Evolutionary conservation across 2,888 invertebrate genomes (phyloP), one percentile per base, ranked within the genome.

Genomic region (Limnephilus auricula): DNA sequence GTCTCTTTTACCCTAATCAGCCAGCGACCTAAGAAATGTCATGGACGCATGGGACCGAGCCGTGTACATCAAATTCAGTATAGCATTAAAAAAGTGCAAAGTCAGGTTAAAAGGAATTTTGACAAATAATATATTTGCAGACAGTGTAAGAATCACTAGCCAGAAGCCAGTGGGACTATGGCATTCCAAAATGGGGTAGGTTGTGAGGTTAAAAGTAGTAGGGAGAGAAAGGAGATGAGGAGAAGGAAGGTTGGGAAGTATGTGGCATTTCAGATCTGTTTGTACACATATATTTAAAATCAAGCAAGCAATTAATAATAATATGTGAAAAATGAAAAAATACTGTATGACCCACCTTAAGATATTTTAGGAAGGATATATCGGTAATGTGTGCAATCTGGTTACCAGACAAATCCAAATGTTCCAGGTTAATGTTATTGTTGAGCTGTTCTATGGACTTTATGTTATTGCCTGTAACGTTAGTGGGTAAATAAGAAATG

Each of bases 361-460:
- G 96, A 94, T 96, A 97, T 94, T 97, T 97, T 94, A 99, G 95
- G 95, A 97, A 97, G 34, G 98, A 98, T 93, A 99, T 96, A 95
- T 99, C 99, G 93, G 98, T 97, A 92, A 99, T 96, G 94, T 97
- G 97, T 90, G 98, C 97, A 94, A 99, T 98, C 94, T 97, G 97
- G 94, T 99, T 99, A 94, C 98, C 98, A 5, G 99, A 98, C 93
- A 99, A 95, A 95, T 99, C 99, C 93, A 99, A 95, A 94, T 97
- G 97, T 94, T 98, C 98, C 94, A 99, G 95, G 94, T 97, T 97
- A 85, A 97, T 96, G 94, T 98, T 99, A 93, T 97, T 97, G 94
- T 98, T 97, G 93, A 99, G 96, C 95, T 98, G 98, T 94, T 99
- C 99, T 94, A 99, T 98, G n/a, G 97, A 97, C 97, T 99, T 99